Percentiles rank a stretch among this genome's conserved stretches.
phyloP scores from a whole-genome alignment of 2,113 vertebrate species.

The Pogonocichla stellata region DNA sequence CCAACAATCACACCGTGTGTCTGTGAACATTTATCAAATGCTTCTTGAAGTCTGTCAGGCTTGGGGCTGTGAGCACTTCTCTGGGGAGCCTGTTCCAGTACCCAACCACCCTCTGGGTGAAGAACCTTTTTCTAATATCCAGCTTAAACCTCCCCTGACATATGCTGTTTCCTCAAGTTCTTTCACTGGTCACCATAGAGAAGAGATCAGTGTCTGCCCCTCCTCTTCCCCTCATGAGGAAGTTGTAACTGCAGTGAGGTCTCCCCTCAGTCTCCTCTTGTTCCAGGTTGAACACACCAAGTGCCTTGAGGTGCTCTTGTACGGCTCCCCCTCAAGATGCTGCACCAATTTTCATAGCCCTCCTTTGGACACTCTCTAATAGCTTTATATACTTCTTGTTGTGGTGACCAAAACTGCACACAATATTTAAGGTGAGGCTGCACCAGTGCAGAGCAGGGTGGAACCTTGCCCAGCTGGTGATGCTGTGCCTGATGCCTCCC shows the following conservation, averaged over 20 bases:
- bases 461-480: fast-evolving
- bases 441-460: not conserved
- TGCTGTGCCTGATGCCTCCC: not conserved
- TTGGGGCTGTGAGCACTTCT: not conserved
- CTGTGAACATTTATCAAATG: not conserved
- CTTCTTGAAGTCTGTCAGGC: not conserved
- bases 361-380: not conserved
- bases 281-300: not conserved
- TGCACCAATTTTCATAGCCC: not conserved
- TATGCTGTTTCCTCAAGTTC: not conserved
- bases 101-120: not conserved
- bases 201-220: not conserved
- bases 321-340: not conserved
- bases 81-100: not conserved
- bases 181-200: not conserved
- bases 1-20: not conserved
- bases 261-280: not conserved
- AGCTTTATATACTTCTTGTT: not conserved
- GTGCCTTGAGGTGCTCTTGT: fast-evolving
- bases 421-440: not conserved
- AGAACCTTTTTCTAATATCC: not conserved
- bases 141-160: not conserved
- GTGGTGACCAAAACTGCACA: not conserved
- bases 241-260: not conserved
- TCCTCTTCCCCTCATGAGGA: not conserved